A percentile compares a stretch with the other conserved stretches of the same genome.
These are phyloP conservation scores for Cerceris rybyensis DNA, from an alignment of 2,888 invertebrate species.

Conservation along the genomic window DNA sequence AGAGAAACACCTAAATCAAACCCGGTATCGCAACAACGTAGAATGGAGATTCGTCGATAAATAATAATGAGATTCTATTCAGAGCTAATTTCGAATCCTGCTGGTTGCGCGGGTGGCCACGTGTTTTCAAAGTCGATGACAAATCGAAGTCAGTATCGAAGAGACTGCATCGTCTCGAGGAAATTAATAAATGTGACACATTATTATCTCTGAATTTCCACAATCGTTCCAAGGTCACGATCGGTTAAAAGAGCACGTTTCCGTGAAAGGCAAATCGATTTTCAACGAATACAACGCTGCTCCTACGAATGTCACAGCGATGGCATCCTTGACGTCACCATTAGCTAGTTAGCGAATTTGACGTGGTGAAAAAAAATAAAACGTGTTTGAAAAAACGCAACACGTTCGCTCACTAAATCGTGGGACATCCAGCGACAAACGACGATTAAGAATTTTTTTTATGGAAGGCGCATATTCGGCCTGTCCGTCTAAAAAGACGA, in stretches of 20 bases:
- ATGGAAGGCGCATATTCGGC: not conserved
- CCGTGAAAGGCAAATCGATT: constrained; percentile 1
- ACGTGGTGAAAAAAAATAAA: not conserved
- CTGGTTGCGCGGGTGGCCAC: not conserved
- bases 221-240: not conserved
- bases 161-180: not conserved
- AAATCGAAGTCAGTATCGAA: constrained; percentile 9
- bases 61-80: not conserved
- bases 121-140: constrained; percentile 12
- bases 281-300: not conserved
- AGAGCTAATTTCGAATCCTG: constrained; percentile 25
- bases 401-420: not conserved
- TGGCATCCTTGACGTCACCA: not conserved
- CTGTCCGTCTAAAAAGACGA: not conserved
- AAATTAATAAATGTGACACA: constrained; percentile 12
- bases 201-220: constrained; percentile 12
- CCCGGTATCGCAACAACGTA: not conserved
- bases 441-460: not conserved
- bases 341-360: constrained; percentile 8
- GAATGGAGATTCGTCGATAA: not conserved
- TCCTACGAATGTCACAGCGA: not conserved
- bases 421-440: constrained; percentile 12
- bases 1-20: no score
- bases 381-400: not conserved
- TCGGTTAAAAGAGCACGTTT: not conserved